Evolutionary conservation across 2,888 invertebrate genomes (phyloP), one percentile per base, ranked within the genome.

Genomic region (Tetramorium bicarinatum): DNA sequence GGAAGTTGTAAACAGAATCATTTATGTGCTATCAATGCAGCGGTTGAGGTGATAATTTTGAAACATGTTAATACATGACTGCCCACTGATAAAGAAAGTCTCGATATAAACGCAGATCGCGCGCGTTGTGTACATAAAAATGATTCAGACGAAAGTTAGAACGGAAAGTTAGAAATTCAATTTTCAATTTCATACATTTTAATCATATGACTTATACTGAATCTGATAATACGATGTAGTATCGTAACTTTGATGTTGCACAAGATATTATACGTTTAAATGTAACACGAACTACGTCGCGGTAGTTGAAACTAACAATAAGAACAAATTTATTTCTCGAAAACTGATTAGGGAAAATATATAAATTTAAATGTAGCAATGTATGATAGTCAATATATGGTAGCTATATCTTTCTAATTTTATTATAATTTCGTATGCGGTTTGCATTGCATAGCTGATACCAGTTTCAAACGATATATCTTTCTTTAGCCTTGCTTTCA

Each of bases 1-100:
- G 47, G n/a, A 38, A 71, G n/a, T 52, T 21, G 8, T 38, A 71
- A 71, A 52, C 34, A 52, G 38, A 52, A 52, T 21, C 61, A 83
- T 88, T 69, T 74, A 54, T 72, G 29, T 61, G 84, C 84, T 89
- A 86, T 74, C 77, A 77, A 74, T 81, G 71, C 66, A 84, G 56
- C 88, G 61, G 56, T 34, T 61, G 18, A 34, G 82, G 84, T 67
- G 85, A 88, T 88, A 88, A 81, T 77, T 79, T 29, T 56, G 76
- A 76, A 76, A 79, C 83, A 87, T 84, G 38, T 62, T 86, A 87
- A 87, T 83, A 87, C 84, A 82, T 85, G 85, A 87, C 85, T 79
- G 83, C 76, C 71, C 72, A 84, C 83, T 82, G 85, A 85, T 75
- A 74, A 84, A 85, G 62, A 59, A 66, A 25, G 38, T 44, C 25